Conservation (phyloP, 2,113 vertebrate species). For the Oryzias celebensis region DNA sequence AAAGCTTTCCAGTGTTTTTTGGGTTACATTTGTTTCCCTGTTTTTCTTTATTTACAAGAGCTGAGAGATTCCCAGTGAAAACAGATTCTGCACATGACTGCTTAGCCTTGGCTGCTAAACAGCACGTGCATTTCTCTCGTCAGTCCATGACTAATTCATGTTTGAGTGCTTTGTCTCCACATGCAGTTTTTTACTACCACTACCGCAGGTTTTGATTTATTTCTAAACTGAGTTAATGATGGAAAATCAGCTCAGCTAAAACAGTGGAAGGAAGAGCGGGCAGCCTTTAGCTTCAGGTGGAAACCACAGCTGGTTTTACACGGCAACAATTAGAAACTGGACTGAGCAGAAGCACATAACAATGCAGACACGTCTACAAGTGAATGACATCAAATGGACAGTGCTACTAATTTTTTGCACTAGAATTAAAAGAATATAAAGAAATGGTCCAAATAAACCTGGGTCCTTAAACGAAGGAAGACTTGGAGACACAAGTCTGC, state of each 20-base stretch:
- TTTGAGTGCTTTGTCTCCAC: conserved; percentile 8
- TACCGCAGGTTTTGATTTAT: background rate
- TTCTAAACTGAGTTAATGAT: conserved; percentile 15
- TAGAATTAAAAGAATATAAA: too few species aligned
- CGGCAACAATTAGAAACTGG: too few species aligned
- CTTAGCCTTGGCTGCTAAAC: conserved; percentile 40
- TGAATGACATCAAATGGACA: too few species aligned
- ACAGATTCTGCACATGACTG: conserved; percentile 40
- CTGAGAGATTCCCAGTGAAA: conserved; percentile 46
- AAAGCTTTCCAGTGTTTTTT: conserved; percentile 30
- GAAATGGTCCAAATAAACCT: too few species aligned
- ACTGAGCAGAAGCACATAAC: too few species aligned
- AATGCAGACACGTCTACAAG: too few species aligned
- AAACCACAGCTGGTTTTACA: too few species aligned
- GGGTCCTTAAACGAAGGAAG: too few species aligned
- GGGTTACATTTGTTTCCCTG: conserved; percentile 47
- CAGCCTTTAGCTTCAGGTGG: too few species aligned
- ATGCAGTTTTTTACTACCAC: conserved; percentile 15
- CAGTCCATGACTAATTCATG: conserved; percentile 30
- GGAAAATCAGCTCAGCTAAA: background rate
- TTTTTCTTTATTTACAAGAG: conserved; percentile 18
- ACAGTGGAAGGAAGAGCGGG: too few species aligned
- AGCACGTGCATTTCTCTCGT: conserved; percentile 8
- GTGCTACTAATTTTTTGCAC: too few species aligned
- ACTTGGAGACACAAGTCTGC: too few species aligned